A percentile compares a stretch with the other conserved stretches of the same genome.
These are phyloP conservation scores for Willisornis vidua DNA, from an alignment of 2,113 vertebrate genomes.

Conservation along the genomic window DNA sequence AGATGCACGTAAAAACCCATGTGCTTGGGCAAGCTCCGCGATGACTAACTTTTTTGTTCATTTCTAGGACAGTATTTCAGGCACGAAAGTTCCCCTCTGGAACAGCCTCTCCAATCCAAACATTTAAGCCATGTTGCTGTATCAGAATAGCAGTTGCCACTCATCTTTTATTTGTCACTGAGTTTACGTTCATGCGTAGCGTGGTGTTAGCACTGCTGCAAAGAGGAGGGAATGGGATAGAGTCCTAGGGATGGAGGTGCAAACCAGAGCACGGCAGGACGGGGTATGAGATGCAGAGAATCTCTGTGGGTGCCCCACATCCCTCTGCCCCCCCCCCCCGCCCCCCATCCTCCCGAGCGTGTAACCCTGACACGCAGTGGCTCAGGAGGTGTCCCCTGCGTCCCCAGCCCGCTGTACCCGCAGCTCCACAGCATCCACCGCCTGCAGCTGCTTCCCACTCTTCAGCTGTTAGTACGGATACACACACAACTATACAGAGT, in stretches of 20 bases:
- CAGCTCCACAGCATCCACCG: neutral
- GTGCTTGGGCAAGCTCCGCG: neutral
- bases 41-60: neutral
- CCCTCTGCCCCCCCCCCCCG: too few species aligned
- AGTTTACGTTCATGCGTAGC: neutral
- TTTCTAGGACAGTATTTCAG: neutral
- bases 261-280: neutral
- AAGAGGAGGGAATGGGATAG: neutral
- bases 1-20: neutral
- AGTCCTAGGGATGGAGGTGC: neutral
- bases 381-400: neutral
- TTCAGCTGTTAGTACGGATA: neutral
- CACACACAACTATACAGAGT: accelerated
- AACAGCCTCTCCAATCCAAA: neutral
- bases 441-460: neutral
- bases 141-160: neutral
- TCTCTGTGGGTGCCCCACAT: neutral
- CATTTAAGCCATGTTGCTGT: neutral
- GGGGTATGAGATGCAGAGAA: neutral
- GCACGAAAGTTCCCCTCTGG: neutral
- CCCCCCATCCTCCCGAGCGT: too few species aligned
- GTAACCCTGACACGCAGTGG: neutral
- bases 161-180: neutral
- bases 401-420: accelerated
- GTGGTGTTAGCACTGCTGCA: accelerated